A percentile compares a stretch with the other conserved stretches of the same genome.
Conservation (phyloP, 2,888 invertebrate genomes). For the Erebia aethiops region DNA sequence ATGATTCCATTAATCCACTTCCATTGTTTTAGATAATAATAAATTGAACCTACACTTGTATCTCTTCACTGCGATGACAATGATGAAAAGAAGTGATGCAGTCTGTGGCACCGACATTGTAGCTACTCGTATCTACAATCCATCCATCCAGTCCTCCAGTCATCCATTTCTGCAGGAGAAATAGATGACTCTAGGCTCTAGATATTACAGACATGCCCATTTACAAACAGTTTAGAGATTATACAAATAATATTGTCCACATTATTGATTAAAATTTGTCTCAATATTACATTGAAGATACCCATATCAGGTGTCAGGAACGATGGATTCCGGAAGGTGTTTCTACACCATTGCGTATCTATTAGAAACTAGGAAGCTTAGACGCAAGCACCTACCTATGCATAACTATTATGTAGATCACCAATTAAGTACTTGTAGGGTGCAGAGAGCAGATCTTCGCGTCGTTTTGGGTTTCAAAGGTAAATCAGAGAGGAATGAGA, state of each 20-base stretch:
- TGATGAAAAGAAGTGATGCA: neutral
- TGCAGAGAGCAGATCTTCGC: neutral
- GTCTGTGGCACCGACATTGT: neutral
- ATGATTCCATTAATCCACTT: neutral
- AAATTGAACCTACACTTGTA: neutral
- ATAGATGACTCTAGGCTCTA: too few relatives aligned
- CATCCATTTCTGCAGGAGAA: too few relatives aligned
- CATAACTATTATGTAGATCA: constrained; percentile 9
- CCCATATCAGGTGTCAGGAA: neutral
- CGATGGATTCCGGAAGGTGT: neutral
- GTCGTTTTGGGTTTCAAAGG: neutral
- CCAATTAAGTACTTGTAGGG: constrained; percentile 10
- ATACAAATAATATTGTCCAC: too few relatives aligned
- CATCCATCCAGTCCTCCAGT: too few relatives aligned
- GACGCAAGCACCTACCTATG: neutral
- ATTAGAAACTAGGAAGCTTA: neutral
- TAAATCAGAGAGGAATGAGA: too few relatives aligned
- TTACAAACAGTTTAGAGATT: too few relatives aligned
- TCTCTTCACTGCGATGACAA: neutral
- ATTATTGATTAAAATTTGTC: too few relatives aligned
- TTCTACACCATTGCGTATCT: neutral
- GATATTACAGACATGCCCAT: too few relatives aligned
- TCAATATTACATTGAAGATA: neutral
- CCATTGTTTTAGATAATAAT: too few relatives aligned
- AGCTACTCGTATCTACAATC: too few relatives aligned